Base-by-base conservation (phyloP, 2,888 invertebrate genomes). In the Epistrophella euchroma region DNA sequence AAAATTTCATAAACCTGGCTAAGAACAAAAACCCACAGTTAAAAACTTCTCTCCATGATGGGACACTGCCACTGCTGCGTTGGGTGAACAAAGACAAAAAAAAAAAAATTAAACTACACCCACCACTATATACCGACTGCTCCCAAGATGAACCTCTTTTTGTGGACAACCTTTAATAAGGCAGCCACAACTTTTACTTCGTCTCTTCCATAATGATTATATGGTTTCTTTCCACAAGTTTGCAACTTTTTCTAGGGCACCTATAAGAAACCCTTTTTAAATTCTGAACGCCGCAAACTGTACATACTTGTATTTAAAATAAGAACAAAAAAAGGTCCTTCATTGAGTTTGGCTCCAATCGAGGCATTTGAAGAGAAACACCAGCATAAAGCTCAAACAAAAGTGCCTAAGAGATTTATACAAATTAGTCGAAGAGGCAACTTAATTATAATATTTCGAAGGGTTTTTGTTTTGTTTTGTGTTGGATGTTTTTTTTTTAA, bases 401-500 rank as follows among this genome's bases (percentile, higher is more conserved):
- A 64, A 55, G 78, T 22, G 17, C 71, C 45, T 40, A 40, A 68
- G 66, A 81, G 76, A 81, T 62, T 85, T 74, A 76, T 73, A 85
- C 68, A 85, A 81, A 81, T 81, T 85, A 81, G 68, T 55, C 77
- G 45, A 73, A 73, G 85, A 85, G 76, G 81, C 62, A 77, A 81
- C 85, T 85, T 85, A 85, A 85, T 81, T 81, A 85, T 76, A 80
- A 85, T 76, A 80, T 64, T 85, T 81, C 71, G 32, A 81, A 81
- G 73, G 70, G 80, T 85, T 80, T 80, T 47, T 17, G 19, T 25
- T 78, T 75, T 68, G 28, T 43, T 52, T 4, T 50, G 6, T 37
- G 55, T 2, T 52, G 13, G 35, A 15, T 43, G 15, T 13, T 37
- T 52, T 35, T 37, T 37, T 25, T 52, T 35, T 13, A n/a, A n/a